Evolutionary conservation across 2,113 vertebrate genomes (phyloP).

Genomic region (Himantopus leucocephalus): DNA sequence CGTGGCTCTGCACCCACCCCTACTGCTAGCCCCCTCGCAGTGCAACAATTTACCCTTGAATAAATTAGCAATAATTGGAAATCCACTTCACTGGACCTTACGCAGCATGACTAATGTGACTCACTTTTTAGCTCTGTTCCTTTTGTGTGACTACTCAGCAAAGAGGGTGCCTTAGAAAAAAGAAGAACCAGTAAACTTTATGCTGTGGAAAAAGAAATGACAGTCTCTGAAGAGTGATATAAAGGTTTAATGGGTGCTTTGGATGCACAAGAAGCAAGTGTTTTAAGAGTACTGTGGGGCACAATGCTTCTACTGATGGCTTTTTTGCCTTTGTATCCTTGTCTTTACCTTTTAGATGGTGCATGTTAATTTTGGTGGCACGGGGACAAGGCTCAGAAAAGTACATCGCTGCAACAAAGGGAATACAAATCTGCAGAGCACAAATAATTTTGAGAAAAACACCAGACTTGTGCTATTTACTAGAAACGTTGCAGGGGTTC

Average conservation of each 20-base stretch:
- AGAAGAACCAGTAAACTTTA: constrained; percentile 62
- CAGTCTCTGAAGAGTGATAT: constrained; percentile 59
- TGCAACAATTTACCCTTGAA: constrained; percentile 63
- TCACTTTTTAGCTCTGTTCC: constrained; percentile 63
- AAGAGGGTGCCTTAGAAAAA: constrained; percentile 51
- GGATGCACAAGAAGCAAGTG: constrained; percentile 27
- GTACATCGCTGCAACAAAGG: not conserved
- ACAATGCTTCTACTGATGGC: not conserved
- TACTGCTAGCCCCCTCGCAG: constrained; percentile 42
- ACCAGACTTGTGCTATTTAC: not conserved
- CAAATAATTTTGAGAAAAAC: constrained; percentile 25
- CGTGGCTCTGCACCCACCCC: constrained; percentile 50
- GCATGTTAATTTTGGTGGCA: constrained; percentile 35
- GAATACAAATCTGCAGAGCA: not conserved
- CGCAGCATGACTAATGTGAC: constrained; percentile 64
- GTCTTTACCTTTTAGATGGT: constrained; percentile 28
- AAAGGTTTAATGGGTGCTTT: constrained; percentile 52
- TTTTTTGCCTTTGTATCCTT: constrained; percentile 40
- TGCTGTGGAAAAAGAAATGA: constrained; percentile 64
- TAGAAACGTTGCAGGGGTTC: not conserved
- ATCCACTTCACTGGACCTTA: constrained; percentile 67
- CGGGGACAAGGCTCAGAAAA: not conserved
- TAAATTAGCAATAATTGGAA: constrained; percentile 70
- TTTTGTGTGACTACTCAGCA: constrained; percentile 42
- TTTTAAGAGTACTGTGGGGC: constrained; percentile 26